phyloP scores from a whole-genome alignment of 2,888 invertebrate genomes.

The Selenia dentaria region DNA sequence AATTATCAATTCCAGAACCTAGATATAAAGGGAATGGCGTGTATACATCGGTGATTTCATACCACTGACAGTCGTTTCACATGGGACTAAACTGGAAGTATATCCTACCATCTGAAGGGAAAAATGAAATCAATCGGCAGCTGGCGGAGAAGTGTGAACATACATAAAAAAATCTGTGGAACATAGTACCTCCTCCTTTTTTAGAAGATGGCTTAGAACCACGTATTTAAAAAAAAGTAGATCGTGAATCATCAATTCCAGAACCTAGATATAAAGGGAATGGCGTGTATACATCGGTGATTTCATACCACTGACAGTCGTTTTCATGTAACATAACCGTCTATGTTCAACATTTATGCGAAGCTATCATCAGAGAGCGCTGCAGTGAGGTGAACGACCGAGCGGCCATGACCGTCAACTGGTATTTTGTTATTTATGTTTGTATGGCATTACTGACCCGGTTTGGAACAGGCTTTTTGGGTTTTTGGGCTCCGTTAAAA shows the following conservation, averaged over 20 bases:
- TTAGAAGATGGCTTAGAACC: too few species aligned
- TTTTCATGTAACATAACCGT: conserved; percentile 4
- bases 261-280: not conserved
- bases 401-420: conserved; percentile 51
- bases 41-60: conserved; percentile 12
- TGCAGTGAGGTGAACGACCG: conserved; percentile 44
- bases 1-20: not conserved
- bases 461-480: conserved; percentile 36
- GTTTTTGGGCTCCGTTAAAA: conserved; percentile 34
- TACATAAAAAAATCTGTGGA: too few species aligned
- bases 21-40: conserved; percentile 4
- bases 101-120: too few species aligned
- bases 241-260: not conserved
- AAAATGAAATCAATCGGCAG: too few species aligned
- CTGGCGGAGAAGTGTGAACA: too few species aligned
- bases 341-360: conserved; percentile 16
- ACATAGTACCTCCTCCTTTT: too few species aligned
- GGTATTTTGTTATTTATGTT: conserved; percentile 28
- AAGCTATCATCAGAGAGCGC: conserved; percentile 20
- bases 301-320: not conserved
- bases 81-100: too few species aligned
- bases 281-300: conserved; percentile 15
- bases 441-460: conserved; percentile 36
- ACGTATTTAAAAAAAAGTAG: too few species aligned
- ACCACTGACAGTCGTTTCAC: not conserved